Evolutionary conservation across 2,797 vertebrate genomes (phyloP).

Genomic region (Mus minutoides): DNA sequence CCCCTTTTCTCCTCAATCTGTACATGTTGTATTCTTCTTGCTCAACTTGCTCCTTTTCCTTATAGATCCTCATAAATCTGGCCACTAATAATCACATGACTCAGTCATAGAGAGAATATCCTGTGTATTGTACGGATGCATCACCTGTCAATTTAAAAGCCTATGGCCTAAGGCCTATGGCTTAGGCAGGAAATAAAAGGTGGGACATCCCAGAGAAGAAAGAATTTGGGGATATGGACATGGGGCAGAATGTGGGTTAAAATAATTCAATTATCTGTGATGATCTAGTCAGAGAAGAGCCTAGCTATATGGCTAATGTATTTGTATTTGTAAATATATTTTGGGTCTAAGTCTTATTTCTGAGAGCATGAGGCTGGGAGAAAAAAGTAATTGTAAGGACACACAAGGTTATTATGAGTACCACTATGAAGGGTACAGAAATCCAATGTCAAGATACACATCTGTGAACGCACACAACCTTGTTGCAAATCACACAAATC

Average conservation of each 20-base stretch:
- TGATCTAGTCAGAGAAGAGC: neutral
- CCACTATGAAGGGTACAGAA: neutral
- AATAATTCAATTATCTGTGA: neutral
- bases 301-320: neutral
- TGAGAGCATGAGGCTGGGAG: neutral
- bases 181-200: neutral
- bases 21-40: neutral
- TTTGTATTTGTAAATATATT: neutral
- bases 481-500: neutral
- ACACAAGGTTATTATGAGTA: neutral
- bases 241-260: neutral
- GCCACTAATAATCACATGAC: neutral
- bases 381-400: neutral
- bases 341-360: neutral
- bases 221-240: neutral
- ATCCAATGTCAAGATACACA: neutral
- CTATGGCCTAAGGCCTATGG: neutral
- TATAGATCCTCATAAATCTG: neutral
- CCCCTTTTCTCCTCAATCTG: too few relatives aligned
- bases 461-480: neutral
- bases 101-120: neutral
- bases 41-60: neutral
- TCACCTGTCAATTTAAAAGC: neutral
- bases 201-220: neutral
- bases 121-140: neutral